phyloP scores from a whole-genome alignment of 2,888 invertebrate genomes.

The Leucophora obtusa region DNA sequence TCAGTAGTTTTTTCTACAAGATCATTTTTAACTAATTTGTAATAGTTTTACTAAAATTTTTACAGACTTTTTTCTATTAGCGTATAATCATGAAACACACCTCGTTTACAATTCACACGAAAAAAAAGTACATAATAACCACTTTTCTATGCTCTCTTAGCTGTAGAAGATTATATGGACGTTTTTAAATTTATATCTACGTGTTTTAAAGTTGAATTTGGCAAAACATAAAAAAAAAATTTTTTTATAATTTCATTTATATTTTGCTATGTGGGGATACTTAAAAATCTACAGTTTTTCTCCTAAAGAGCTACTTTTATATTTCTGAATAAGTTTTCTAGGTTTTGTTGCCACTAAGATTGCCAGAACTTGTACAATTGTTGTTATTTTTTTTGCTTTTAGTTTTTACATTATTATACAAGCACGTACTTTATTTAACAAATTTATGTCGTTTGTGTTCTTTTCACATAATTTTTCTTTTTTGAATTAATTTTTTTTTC shows the following conservation, averaged over 20 bases:
- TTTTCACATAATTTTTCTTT: neutral
- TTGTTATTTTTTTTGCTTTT: neutral
- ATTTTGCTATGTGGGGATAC: neutral
- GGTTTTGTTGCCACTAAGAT: neutral
- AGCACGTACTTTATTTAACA: conserved; percentile 53
- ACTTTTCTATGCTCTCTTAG: conserved; percentile 14
- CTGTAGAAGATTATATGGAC: neutral
- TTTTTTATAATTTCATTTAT: neutral
- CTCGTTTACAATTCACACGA: too few relatives aligned
- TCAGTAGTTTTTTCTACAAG: too few relatives aligned
- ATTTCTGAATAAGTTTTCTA: neutral
- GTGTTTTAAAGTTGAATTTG: neutral
- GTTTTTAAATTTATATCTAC: neutral
- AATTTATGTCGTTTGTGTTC: conserved; percentile 44
- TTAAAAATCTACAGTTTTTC: neutral
- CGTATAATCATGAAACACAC: too few relatives aligned
- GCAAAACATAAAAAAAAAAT: neutral
- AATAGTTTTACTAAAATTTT: too few relatives aligned
- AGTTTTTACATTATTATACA: conserved; percentile 30
- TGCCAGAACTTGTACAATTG: neutral
- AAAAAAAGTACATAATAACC: neutral
- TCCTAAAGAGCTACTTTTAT: neutral
- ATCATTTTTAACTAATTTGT: too few relatives aligned
- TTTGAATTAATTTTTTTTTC: neutral
- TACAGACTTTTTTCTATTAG: too few relatives aligned